phyloP scores from a whole-genome alignment of 2,113 vertebrate species.

The Macquaria ambigua region DNA sequence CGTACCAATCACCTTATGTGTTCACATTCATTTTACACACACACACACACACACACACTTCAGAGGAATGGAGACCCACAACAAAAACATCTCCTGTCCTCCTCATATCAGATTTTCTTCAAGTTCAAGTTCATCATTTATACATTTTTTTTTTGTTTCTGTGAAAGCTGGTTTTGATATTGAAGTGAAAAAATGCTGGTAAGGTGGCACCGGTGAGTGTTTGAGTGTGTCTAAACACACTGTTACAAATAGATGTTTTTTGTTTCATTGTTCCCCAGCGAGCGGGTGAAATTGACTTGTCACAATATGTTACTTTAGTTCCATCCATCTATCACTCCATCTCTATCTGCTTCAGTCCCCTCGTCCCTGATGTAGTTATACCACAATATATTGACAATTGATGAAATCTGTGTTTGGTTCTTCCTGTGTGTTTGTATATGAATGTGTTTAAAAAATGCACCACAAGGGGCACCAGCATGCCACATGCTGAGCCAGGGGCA shows the following conservation, averaged over 20 bases:
- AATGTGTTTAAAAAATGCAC: slow-evolving; percentile 19
- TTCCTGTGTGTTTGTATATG: background rate
- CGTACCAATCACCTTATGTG: background rate
- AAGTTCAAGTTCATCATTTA: background rate
- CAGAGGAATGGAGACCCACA: background rate
- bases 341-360: slow-evolving; percentile 20
- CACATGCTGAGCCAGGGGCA: background rate
- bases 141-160: background rate
- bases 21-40: background rate
- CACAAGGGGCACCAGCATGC: slow-evolving; percentile 3
- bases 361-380: slow-evolving; percentile 54
- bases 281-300: slow-evolving; percentile 61
- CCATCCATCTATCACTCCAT: slow-evolving; percentile 43
- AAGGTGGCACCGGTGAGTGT: background rate
- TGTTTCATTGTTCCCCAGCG: slow-evolving; percentile 43
- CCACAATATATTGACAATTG: slow-evolving; percentile 28
- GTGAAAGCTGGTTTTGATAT: background rate
- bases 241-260: slow-evolving; percentile 23
- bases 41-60: background rate
- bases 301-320: slow-evolving; percentile 47
- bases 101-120: background rate
- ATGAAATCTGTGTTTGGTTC: slow-evolving; percentile 36
- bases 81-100: background rate
- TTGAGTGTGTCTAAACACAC: slow-evolving; percentile 17
- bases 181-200: background rate